A percentile compares a stretch with the other conserved stretches of the same genome.
These are phyloP conservation scores for Suillia variegata DNA, from an alignment of 2,888 invertebrate species.

Conservation along the genomic window DNA sequence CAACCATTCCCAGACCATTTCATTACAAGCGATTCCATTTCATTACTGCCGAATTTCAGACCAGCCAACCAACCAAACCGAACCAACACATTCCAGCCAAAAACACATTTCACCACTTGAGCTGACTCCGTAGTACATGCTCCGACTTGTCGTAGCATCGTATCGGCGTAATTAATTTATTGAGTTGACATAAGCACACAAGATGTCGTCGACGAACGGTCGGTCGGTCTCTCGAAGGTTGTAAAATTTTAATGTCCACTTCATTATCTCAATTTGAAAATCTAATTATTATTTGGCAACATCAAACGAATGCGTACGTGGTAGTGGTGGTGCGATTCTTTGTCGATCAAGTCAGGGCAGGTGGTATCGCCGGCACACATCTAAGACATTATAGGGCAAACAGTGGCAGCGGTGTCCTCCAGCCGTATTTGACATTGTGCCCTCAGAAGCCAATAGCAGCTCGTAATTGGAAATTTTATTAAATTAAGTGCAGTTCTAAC, in stretches of 20 bases:
- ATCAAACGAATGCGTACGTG: neutral
- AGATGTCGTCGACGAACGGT: too few relatives aligned
- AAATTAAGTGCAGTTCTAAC: too few relatives aligned
- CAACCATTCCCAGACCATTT: neutral
- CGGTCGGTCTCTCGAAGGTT: slow-evolving; percentile 27
- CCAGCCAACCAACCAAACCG: neutral
- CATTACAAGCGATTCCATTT: too few relatives aligned
- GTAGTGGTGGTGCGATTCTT: neutral
- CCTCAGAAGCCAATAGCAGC: too few relatives aligned
- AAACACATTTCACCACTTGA: neutral
- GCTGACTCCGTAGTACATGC: slow-evolving; percentile 5
- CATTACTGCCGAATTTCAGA: neutral
- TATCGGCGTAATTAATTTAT: slow-evolving; percentile 46
- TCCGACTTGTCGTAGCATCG: too few relatives aligned
- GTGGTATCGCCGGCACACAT: too few relatives aligned
- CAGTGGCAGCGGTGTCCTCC: too few relatives aligned
- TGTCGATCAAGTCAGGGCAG: neutral
- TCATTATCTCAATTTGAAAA: slow-evolving; percentile 46
- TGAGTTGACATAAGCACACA: slow-evolving; percentile 30
- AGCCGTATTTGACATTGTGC: too few relatives aligned
- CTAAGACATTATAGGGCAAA: too few relatives aligned
- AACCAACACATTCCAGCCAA: neutral
- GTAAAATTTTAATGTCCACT: slow-evolving; percentile 51
- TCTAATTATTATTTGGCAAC: slow-evolving; percentile 39
- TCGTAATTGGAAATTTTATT: too few relatives aligned